A percentile compares a stretch with the other conserved stretches of the same genome.
phyloP scores from a whole-genome alignment of 1,140 invertebrate genomes.

The Oncopodura yosiiana region DNA sequence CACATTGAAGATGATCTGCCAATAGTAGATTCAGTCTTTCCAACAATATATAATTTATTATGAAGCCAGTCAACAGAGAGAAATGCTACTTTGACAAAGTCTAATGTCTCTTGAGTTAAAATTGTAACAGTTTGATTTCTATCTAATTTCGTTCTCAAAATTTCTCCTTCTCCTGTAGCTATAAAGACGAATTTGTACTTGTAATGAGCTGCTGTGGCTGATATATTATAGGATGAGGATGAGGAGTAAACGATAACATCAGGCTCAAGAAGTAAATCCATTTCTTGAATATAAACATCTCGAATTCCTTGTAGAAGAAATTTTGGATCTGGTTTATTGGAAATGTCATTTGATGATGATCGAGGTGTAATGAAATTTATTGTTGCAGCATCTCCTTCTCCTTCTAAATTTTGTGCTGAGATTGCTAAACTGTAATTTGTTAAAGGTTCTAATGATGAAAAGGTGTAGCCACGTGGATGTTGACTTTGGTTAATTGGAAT shows the following conservation, averaged over 20 bases:
- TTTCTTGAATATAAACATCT: slow-evolving; percentile 28
- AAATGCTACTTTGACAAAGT: slow-evolving; percentile 51
- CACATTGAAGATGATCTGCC: slow-evolving; percentile 42
- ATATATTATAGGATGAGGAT: slow-evolving; percentile 11
- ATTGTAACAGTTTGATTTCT: slow-evolving; percentile 35
- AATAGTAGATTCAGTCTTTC: slow-evolving; percentile 46
- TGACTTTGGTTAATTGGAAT: slow-evolving; percentile 54
- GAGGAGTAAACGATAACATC: slow-evolving; percentile 21
- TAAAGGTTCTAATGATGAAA: slow-evolving; percentile 65
- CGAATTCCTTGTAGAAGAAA: slow-evolving; percentile 26
- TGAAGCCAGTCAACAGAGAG: slow-evolving; percentile 82
- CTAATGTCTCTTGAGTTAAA: slow-evolving; percentile 40
- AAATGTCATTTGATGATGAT: slow-evolving; percentile 42
- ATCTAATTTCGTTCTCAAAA: slow-evolving; percentile 47
- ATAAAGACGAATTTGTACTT: slow-evolving; percentile 29
- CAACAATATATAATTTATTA: slow-evolving; percentile 65
- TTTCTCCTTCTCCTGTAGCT: slow-evolving; percentile 41
- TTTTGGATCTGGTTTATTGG: slow-evolving; percentile 22
- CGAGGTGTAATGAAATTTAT: slow-evolving; percentile 54
- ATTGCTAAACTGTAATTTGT: slow-evolving; percentile 65
- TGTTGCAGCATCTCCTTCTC: slow-evolving; percentile 60
- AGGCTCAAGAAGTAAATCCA: slow-evolving; percentile 28
- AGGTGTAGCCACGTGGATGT: slow-evolving; percentile 58
- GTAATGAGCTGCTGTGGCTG: slow-evolving; percentile 27
- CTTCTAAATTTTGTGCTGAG: slow-evolving; percentile 66